Evolutionary conservation across 1,140 invertebrate genomes (phyloP).

Genomic region (silkworm (Bombyx mori)): DNA sequence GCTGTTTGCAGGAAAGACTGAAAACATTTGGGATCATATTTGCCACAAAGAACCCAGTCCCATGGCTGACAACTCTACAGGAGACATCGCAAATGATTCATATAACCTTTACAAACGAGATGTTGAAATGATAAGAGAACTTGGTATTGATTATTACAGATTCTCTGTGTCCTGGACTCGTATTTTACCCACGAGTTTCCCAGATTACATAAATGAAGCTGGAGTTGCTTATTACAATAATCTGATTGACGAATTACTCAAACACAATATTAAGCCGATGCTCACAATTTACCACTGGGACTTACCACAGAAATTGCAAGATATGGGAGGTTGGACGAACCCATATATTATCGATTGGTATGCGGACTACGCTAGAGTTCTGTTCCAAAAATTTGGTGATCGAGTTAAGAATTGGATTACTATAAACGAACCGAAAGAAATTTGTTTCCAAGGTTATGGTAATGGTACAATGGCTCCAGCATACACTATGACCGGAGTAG

Average conservation of each 20-base stretch:
- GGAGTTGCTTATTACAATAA: conserved; percentile 76
- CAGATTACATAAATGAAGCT: conserved; percentile 68
- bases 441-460: conserved; percentile 74
- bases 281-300: conserved; percentile 79
- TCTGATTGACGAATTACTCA: conserved; percentile 73
- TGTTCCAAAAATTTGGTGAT: conserved; percentile 74
- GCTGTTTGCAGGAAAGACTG: conserved; percentile 55
- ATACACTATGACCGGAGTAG: conserved; percentile 62
- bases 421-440: conserved; percentile 77
- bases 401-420: conserved; percentile 78
- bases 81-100: conserved; percentile 54
- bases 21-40: conserved; percentile 73
- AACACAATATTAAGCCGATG: conserved; percentile 69
- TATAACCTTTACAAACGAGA: conserved; percentile 63
- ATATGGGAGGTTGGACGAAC: conserved; percentile 77
- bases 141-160: conserved; percentile 73
- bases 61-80: conserved; percentile 71
- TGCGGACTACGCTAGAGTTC: conserved; percentile 73
- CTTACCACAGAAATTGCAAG: conserved; percentile 74
- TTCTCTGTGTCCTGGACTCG: conserved; percentile 78
- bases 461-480: conserved; percentile 59
- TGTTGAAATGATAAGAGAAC: conserved; percentile 68
- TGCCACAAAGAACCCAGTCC: conserved; percentile 60
- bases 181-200: conserved; percentile 74
- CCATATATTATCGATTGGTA: conserved; percentile 74